Base-by-base conservation (phyloP, 2,888 invertebrate species). In the Eilema depressum region DNA sequence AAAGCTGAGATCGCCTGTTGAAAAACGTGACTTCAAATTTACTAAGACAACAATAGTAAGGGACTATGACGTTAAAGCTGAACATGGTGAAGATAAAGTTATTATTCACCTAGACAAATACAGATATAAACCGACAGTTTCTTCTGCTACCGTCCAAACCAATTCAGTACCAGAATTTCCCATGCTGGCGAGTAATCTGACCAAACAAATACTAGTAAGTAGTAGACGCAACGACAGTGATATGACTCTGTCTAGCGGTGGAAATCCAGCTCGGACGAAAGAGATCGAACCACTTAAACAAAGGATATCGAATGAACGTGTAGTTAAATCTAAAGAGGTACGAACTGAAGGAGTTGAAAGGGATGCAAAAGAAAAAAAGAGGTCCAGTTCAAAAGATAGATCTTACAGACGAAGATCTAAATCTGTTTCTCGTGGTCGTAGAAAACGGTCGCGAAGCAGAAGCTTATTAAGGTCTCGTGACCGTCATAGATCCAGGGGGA, bases 31-130 rank as follows among this genome's bases (percentile, higher is more conserved):
- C 23, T 74, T 85, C 28, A 89, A 87, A 78, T 79, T 83, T 53
- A 70, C 77, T 5, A 92, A 90, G 77, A 89, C 93, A 1, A 83
- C 74, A 3, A 93, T 92, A 68, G 83, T 92, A 11, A 88, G 92
- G 63, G 92, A 92, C 28, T 92, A 92, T 69, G 90, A 93, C 63
- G 61, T 79, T 4, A 87, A 90, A 66, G 86, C 85, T 3, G 96
- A 96, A 75, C 96, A 97, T 75, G 97, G 97, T 0, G 97, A 97
- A 88, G 96, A 97, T 85, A 97, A 96, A 92, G 93, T 97, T 0
- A 97, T 97, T 60, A 94, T 97, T 83, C 96, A 97, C 87, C 91
- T 97, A 72, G 96, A 96, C 30, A 97, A 96, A 86, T 93, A 96
- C 78, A 92, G 96, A 81, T 89, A 84, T 69, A 96, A 95, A 82